These are phyloP conservation scores for Hypercompe scribonia DNA, from an alignment of 2,888 invertebrate species.

Conservation along the genomic window DNA sequence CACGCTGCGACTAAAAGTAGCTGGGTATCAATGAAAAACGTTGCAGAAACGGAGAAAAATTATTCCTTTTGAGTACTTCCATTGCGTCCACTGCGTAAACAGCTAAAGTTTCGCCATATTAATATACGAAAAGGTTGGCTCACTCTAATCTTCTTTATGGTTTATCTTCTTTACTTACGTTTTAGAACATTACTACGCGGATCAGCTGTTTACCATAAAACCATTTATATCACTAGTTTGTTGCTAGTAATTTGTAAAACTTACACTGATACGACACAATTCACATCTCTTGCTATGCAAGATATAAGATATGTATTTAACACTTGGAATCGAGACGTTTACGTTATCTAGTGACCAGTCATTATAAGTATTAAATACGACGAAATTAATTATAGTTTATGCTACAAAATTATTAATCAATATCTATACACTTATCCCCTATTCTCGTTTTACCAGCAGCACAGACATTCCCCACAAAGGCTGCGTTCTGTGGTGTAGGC, in stretches of 20 bases:
- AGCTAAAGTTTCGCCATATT: too few relatives aligned
- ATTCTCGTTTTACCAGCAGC: neutral
- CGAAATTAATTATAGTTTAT: neutral
- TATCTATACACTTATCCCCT: neutral
- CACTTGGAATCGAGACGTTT: neutral
- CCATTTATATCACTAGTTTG: neutral
- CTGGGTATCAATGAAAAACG: too few relatives aligned
- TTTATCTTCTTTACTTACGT: too few relatives aligned
- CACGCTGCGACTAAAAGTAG: too few relatives aligned
- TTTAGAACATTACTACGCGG: too few relatives aligned
- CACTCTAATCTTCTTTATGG: too few relatives aligned
- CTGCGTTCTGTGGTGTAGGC: neutral
- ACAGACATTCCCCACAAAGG: constrained; percentile 5
- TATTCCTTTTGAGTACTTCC: too few relatives aligned
- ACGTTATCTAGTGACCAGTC: neutral
- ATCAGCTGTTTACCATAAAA: too few relatives aligned
- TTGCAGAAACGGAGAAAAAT: too few relatives aligned
- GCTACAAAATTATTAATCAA: neutral
- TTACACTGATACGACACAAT: neutral
- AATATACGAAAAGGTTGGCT: too few relatives aligned
- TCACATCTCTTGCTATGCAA: neutral
- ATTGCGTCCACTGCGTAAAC: too few relatives aligned
- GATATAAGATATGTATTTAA: neutral
- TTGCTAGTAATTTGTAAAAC: neutral
- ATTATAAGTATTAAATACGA: too few relatives aligned